Evolutionary conservation across 2,113 vertebrate genomes (phyloP), one percentile per base, ranked within the genome.

Genomic region (Plotosus lineatus): DNA sequence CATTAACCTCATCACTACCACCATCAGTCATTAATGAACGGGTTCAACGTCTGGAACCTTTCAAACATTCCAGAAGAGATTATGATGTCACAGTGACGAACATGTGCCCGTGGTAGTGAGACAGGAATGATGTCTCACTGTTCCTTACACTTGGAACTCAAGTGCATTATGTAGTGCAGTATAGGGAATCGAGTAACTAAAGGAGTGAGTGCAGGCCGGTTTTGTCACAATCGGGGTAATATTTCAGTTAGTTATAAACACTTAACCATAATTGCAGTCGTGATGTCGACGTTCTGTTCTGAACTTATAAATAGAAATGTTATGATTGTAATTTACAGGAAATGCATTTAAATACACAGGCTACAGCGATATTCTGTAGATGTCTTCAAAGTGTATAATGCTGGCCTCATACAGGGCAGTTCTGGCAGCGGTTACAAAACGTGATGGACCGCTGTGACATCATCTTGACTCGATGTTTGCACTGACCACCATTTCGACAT

Each of bases 1-100:
- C n/a, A n/a, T n/a, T n/a, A n/a, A n/a, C n/a, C n/a, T n/a, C n/a
- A n/a, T n/a, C n/a, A 1, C 8, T 21, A 9, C 36, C 19, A 19
- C 17, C 28, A 33, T 40, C 33, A 36, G 15, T 38, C 17, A 3
- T 71, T 28, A 3, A 0, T 28, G 69, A 50, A 21, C 65, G 5
- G 3, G 66, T 31, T 71, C 9, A 19, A 48, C 11, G 17, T 72
- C 44, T 14, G 1, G 1, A 44, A 65, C 0, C 48, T 68, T 79
- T 56, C 8, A 26, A 72, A 72, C 78, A 72, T 79, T 60, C 66
- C 78, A 79, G 40, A 79, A 79, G 26, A 33, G 26, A 71, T 31
- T 55, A 55, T 48, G 78, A 72, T 60, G 78, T 79, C 66, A 79
- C 8, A 60, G 19, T 7, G 36, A 78, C 44, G 23, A 40, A 26